Evolutionary conservation across 2,888 invertebrate genomes (phyloP), one percentile per base, ranked within the genome.

Genomic region (Drosophila percnosoma): DNA sequence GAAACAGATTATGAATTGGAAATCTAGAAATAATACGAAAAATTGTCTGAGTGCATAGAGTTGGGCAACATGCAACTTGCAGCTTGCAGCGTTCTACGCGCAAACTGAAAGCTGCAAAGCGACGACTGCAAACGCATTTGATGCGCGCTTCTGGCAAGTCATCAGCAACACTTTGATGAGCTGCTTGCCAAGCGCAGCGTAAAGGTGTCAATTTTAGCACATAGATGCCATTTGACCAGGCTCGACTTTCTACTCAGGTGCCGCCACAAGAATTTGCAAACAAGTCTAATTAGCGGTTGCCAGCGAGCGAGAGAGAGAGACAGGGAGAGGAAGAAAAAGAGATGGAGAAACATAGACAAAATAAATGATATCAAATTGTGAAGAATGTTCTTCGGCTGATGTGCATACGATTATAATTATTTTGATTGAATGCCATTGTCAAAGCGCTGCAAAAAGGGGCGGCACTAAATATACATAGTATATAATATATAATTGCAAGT

Each of bases 151-250:
- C 78, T 85, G 89, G 78, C 89, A 66, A 84, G 71, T 85, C 82
- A 80, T 79, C 71, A 73, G 66, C 69, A 78, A 58, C 53, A 75
- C 87, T 89, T 89, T 87, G 90, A 89, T 87, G 88, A 73, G 86
- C 80, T 87, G 83, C 83, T 76, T 82, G 64, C 70, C 59, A 78
- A 82, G 80, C 78, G 82, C 87, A 77, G 90, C 90, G 75, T 87
- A 85, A 80, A 89, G 88, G 88, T 89, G 88, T 89, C 83, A 90
- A 87, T 89, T 89, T 89, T 89, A 89, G 89, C 90, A 89, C 90
- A 82, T 74, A 76, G 78, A 73, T 85, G 89, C 86, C 90, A 87
- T 80, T 82, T 80, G 82, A 80, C 55, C 68, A 67, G 70, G 70
- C 73, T 64, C 60, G 55, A 49, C 72, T 69, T 81, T 78, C 80